Conservation (phyloP, 2,797 vertebrate genomes). For the Pteropus rufus region DNA sequence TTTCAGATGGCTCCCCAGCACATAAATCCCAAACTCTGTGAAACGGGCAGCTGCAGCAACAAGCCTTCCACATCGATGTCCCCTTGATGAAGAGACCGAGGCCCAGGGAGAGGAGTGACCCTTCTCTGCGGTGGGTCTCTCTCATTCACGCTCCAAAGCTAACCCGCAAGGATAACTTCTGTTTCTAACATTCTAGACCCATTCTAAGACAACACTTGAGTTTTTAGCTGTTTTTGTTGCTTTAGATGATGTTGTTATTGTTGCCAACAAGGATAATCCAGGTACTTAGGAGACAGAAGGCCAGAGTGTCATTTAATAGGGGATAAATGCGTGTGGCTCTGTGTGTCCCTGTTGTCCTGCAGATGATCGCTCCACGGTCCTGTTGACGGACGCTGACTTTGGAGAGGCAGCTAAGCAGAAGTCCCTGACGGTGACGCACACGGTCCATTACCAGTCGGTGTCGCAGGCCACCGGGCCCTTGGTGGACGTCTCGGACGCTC, state of each 20-base stretch:
- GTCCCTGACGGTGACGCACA: conserved; percentile 98
- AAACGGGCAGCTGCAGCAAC: neutral
- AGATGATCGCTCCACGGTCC: conserved; percentile 98
- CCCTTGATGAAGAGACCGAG: neutral
- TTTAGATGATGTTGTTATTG: neutral
- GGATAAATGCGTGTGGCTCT: accelerated
- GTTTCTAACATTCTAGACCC: neutral
- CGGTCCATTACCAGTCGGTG: conserved; percentile 98
- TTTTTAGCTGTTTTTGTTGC: too few relatives aligned
- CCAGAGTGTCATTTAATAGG: accelerated
- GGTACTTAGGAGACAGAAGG: too few relatives aligned
- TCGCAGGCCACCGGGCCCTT: conserved; percentile 98
- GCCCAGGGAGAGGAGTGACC: neutral
- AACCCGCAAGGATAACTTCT: neutral
- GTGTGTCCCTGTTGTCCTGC: neutral
- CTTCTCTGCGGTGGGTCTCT: accelerated
- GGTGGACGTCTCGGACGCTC: conserved; percentile 98
- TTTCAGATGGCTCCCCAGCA: too few relatives aligned
- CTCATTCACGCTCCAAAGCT: neutral
- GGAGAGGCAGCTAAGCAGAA: conserved; percentile 98
- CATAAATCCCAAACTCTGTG: neutral
- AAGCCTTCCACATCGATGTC: neutral
- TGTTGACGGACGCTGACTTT: conserved; percentile 98
- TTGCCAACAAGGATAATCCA: neutral
- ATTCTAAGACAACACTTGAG: accelerated